A percentile compares a stretch with the other conserved stretches of the same genome.
Conservation (phyloP, 2,888 invertebrate species). For the Agrenia bidenticulata region DNA sequence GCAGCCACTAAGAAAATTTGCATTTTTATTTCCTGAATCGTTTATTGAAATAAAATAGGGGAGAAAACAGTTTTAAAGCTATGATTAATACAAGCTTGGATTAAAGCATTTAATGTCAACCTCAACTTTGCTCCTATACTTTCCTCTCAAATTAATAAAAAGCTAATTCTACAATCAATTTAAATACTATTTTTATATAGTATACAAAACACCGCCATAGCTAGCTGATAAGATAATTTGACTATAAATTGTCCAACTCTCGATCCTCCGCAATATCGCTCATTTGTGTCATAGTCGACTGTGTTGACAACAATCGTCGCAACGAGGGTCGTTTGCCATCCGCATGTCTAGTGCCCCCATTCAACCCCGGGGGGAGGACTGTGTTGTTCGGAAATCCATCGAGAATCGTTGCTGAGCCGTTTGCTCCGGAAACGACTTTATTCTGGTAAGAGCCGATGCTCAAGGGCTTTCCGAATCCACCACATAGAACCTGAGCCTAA, state of each 20-base stretch:
- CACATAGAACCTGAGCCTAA: constrained; percentile 38
- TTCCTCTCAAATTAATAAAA: no score
- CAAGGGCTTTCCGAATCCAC: constrained; percentile 37
- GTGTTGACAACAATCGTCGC: constrained; percentile 41
- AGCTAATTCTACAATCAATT: no score
- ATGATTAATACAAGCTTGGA: no score
- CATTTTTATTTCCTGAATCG: no score
- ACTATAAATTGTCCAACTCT: constrained; percentile 44
- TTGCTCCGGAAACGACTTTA: constrained; percentile 41
- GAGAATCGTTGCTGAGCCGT: constrained; percentile 42
- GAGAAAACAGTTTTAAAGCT: no score
- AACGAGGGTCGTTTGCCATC: constrained; percentile 40
- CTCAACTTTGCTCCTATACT: no score
- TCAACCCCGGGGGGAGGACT: constrained; percentile 24
- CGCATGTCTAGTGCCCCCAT: constrained; percentile 27
- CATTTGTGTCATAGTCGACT: constrained; percentile 47
- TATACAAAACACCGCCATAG: no score
- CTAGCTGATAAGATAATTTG: neutral
- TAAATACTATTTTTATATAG: no score
- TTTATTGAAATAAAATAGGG: no score
- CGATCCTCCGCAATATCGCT: constrained; percentile 46
- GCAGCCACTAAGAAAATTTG: no score
- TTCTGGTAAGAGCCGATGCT: constrained; percentile 33
- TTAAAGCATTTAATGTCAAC: no score
- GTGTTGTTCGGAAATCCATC: constrained; percentile 35